Base-by-base conservation (phyloP, 2,888 invertebrate genomes). In the Troides oblongomaculatus region DNA sequence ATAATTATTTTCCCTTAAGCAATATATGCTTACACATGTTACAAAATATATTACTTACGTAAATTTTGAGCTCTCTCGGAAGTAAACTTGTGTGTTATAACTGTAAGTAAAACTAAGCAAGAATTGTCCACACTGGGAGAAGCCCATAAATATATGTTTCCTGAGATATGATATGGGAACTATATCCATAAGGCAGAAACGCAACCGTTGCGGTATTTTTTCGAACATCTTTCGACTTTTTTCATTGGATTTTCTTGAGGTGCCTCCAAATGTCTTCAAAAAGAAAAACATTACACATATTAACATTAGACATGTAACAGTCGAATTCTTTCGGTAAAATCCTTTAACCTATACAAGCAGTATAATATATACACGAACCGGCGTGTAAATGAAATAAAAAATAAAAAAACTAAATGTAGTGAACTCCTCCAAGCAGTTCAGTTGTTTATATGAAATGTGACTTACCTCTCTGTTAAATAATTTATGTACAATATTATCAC, bases 51-150 rank as follows among this genome's bases (percentile, higher is more conserved):
- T 21, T 71, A 84, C 91, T 89, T 79, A 92, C 92, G 84, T 90
- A 72, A 86, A 92, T 72, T 88, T 91, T 21, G 87, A 87, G 74
- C 89, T 93, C 82, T 93, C 94, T 77, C 93, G 91, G 79, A 93
- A 94, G 76, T 93, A 93, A 71, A 89, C 89, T 76, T 93, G 93
- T 57, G 90, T 90, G 50, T 92, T 92, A 75, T 89, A 86, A 78
- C 83, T 93, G 80, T 94, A 94, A 1, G 97, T 97, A 87, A 98
- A 98, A 74, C 98, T 98, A 76, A 99, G 93, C 74, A 99, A 94
- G 91, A 96, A 98, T 88, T 97, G 97, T 18, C 98, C 98, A 86
- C 98, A 98, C 78, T 97, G 96, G n/a, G 97, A 97, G 82, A 98
- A 96, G 10, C 99, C 99, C 96, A 99, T 97, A 83, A 97, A 97